phyloP scores from a whole-genome alignment of 2,888 invertebrate genomes.

The Lasius fuliginosus region DNA sequence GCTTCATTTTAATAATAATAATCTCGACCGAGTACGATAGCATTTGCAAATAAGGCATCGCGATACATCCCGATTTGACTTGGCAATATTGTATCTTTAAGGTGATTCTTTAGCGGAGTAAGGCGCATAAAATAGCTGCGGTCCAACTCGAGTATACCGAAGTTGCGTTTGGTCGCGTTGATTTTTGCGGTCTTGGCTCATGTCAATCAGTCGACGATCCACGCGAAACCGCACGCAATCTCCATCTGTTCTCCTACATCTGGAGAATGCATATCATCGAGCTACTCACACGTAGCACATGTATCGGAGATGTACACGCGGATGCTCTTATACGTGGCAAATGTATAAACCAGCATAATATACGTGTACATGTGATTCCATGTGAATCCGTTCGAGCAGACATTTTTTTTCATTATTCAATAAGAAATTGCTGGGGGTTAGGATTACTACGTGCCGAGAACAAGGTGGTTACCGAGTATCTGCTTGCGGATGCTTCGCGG shows the following conservation, averaged over 20 bases:
- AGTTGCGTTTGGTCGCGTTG: slow-evolving; percentile 75
- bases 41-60: slow-evolving; percentile 2
- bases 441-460: slow-evolving; percentile 65
- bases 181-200: slow-evolving; percentile 76
- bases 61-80: slow-evolving; percentile 30
- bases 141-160: slow-evolving; percentile 68
- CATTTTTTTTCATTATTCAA: slow-evolving; percentile 48
- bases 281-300: slow-evolving; percentile 53
- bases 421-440: slow-evolving; percentile 69
- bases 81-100: slow-evolving; percentile 37
- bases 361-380: slow-evolving; percentile 65
- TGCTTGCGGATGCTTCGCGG: slow-evolving; percentile 49
- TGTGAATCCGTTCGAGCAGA: slow-evolving; percentile 63
- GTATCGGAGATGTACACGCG: slow-evolving; percentile 44
- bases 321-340: slow-evolving; percentile 39
- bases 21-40: not conserved
- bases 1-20: slow-evolving; percentile 37
- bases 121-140: slow-evolving; percentile 65
- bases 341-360: slow-evolving; percentile 52
- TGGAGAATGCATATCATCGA: slow-evolving; percentile 61
- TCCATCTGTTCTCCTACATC: slow-evolving; percentile 68
- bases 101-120: slow-evolving; percentile 39
- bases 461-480: slow-evolving; percentile 59
- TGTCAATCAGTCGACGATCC: slow-evolving; percentile 76
- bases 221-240: slow-evolving; percentile 78